Base-by-base conservation (phyloP, 92 coral and sea anemone species). In the Bergia puertoricense region DNA sequence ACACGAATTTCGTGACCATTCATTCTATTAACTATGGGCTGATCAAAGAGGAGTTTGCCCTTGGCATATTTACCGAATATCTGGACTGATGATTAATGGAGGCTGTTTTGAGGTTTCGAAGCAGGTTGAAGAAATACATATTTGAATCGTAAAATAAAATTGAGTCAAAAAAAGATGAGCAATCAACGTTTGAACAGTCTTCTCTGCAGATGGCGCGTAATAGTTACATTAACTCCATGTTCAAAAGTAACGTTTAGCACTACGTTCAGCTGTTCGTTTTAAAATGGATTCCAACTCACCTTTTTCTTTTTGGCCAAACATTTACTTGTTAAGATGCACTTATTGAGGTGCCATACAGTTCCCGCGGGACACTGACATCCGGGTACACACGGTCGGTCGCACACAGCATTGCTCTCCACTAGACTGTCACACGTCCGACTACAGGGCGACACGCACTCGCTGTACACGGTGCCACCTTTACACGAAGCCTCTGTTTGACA, bases 311-410 rank as follows among this genome's bases (percentile, higher is more conserved):
- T 84, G 41, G 87, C 67, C 66, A 73, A 18, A 46, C 99, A 97
- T 92, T 92, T 94, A 89, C 94, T 90, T 66, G 74, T 56, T 40
- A 88, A 85, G 81, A 97, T 92, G 86, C 99, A 97, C 78, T 92
- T 96, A 59, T 88, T 90, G 56, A 86, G 91, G 77, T 95, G 92
- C 98, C 98, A 95, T 14, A 97, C 96, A 36, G 92, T 94, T 11
- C 99, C 99, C 23, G 98, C 99, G 5, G 99, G 99, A 79, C 99
- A 97, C 78, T 93, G 93, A 88, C 99, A 97, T 42, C 98, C 99
- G 48, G 99, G 94, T 66, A 94, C 93, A 84, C 99, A 97, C 36
- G 94, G 94, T 80, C 89, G 89, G 91, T 82, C 89, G 73, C 95
- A 86, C 75, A 95, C 93, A 59, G 80, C 84, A 83, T 92, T 75